Base-by-base conservation (phyloP, 2,797 vertebrate genomes). In the Enoplosus armatus region DNA sequence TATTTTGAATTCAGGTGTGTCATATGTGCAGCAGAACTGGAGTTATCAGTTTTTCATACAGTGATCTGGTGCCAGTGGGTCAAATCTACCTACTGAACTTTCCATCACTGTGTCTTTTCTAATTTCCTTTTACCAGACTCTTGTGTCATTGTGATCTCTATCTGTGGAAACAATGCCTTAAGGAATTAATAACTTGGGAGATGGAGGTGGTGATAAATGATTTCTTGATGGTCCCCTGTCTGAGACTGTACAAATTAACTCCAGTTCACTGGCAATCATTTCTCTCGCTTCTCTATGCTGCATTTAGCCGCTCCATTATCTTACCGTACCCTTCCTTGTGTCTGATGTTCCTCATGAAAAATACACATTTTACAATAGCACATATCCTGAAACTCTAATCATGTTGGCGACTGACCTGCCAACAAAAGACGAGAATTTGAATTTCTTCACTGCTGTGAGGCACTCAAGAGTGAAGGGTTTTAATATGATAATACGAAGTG, bases 181-280 rank as follows among this genome's bases (percentile, higher is more conserved):
- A 83, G 75, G 87, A 68, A 91, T 85, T 85, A 90, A 88, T 89
- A 92, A 90, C 86, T 75, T 76, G 63, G 68, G 65, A 85, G 88
- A 90, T 85, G 78, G 65, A 85, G 54, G 69, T 64, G 75, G 45
- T 77, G 88, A 93, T 89, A 90, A 86, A 87, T 82, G 72, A 85
- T 39, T 68, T 61, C 67, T 81, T 82, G 71, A 87, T 81, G 73
- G 59, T 82, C 47, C 33, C 60, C 48, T 81, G 72, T 81, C 62
- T 80, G 45, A 72, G 65, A 75, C 67, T 65, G 71, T 89, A 77
- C 76, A 84, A 87, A 91, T 87, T 63, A 88, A 85, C 79, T 89
- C 59, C 33, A 74, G 70, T 70, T 85, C 37, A n/a, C 59, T 84
- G 51, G 47, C 60, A 56, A 53, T 83, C 65, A 60, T 77, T 89